These are phyloP conservation scores for Cercocebus atys DNA, from an alignment of 2,113 vertebrate genomes.

Conservation along the genomic window DNA sequence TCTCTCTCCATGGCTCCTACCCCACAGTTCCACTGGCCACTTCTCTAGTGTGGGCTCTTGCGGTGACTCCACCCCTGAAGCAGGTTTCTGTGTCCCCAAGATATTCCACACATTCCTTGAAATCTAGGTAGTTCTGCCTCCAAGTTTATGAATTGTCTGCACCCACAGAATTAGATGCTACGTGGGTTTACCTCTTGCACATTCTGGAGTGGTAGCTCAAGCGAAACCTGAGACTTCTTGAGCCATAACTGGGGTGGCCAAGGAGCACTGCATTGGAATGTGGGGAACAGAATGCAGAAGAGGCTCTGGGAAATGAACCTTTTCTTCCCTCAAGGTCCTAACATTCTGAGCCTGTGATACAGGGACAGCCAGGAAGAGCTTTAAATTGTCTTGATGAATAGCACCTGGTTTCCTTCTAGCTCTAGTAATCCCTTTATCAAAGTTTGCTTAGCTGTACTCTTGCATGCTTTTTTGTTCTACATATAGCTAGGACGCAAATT, in stretches of 20 bases:
- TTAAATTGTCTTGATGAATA: not conserved
- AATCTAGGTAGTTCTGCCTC: not conserved
- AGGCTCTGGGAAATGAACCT: not conserved
- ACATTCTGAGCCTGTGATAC: not conserved
- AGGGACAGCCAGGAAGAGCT: not conserved
- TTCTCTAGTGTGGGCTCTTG: not conserved
- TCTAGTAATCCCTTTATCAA: not conserved
- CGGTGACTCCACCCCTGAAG: not conserved
- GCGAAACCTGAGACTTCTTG: not conserved
- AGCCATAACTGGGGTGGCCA: not conserved
- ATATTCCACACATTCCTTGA: not conserved
- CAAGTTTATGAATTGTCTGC: not conserved
- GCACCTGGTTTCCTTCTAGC: not conserved
- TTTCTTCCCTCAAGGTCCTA: not conserved
- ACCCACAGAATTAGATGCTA: not conserved
- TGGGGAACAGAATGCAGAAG: not conserved
- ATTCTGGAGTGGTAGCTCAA: not conserved
- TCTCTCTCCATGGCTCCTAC: not conserved
- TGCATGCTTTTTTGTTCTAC: not conserved
- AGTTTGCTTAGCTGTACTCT: not conserved
- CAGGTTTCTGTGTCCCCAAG: not conserved
- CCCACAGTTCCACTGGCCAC: not conserved
- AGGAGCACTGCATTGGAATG: not conserved
- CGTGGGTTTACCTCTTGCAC: too few relatives aligned
- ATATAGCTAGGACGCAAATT: not conserved